Base-by-base conservation (phyloP, 2,797 vertebrate genomes). In the Agapornis canus region DNA sequence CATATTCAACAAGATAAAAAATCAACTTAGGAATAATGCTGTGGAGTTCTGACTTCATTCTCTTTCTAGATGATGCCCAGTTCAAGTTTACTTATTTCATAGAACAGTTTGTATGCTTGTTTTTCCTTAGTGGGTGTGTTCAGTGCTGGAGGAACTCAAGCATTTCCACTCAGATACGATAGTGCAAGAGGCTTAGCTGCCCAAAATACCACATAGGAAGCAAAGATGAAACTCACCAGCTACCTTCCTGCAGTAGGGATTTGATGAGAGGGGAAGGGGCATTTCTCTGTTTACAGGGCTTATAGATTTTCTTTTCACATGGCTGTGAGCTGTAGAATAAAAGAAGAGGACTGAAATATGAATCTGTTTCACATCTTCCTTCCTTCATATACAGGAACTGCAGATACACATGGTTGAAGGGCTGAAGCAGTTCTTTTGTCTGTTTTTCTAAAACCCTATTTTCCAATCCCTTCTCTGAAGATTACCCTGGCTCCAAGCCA, bases 311-410 rank as follows among this genome's bases (percentile, higher is more conserved):
- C 29, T 83, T 86, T 92, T 59, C 52, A 65, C 22, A 23, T 23
- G 64, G 9, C 60, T 87, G 17, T 80, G 48, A 45, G 27, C n/a
- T 1, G 1, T 78, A 54, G n/a, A 91, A 79, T 92, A 56, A 78
- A 90, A 71, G 66, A 56, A 43, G 17, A 61, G 57, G 37, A 65
- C 35, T 70, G 70, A 82, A 91, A 86, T 47, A 56, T 20, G 45
- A 86, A 39, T 88, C 82, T 92, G 7, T 86, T 91, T 72, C 22
- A 64, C 22, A 66, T 94, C 90, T 91, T 94, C 90, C 86, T 93
- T 93, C 59, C 90, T 82, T 82, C 31, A 11, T 70, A 48, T 27
- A 88, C 0, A 1, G 80, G 92, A 91, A 83, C 66, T 79, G 72
- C 66, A 81, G 77, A 77, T 76, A 66, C 40, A 52, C 43, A 60